Conservation (phyloP, 2,113 vertebrate species). For the Bubalus kerabau region DNA sequence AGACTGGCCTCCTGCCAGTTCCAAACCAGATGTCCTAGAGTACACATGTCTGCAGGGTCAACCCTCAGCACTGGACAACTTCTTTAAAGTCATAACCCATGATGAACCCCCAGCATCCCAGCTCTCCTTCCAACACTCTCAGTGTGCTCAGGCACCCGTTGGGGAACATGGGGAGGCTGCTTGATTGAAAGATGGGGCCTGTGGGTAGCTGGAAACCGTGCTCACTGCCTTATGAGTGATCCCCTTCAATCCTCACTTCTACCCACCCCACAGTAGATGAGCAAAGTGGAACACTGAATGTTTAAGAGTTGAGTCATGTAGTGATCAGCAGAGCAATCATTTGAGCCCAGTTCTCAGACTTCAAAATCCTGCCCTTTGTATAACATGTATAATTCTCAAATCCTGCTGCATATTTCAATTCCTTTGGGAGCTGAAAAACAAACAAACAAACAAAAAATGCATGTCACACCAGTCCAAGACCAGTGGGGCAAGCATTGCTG, state of each 20-base stretch:
- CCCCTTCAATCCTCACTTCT: neutral
- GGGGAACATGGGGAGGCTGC: neutral
- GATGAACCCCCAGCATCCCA: neutral
- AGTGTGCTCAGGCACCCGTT: accelerated
- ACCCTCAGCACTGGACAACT: neutral
- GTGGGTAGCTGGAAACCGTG: neutral
- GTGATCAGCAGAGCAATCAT: neutral
- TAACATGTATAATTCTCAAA: neutral
- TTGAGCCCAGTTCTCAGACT: neutral
- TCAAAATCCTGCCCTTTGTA: neutral
- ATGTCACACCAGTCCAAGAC: neutral
- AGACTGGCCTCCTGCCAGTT: neutral
- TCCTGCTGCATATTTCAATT: neutral
- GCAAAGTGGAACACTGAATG: neutral
- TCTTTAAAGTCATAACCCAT: neutral
- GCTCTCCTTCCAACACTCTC: neutral
- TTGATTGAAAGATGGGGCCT: neutral
- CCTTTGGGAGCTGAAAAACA: neutral
- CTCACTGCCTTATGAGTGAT: neutral
- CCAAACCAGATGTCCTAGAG: neutral
- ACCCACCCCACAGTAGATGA: neutral
- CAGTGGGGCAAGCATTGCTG: neutral
- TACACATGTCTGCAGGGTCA: accelerated
- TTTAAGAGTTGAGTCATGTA: neutral
- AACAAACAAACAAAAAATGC: neutral